Conservation (phyloP, 2,888 invertebrate species). For the Choristoneura rosaceana region DNA sequence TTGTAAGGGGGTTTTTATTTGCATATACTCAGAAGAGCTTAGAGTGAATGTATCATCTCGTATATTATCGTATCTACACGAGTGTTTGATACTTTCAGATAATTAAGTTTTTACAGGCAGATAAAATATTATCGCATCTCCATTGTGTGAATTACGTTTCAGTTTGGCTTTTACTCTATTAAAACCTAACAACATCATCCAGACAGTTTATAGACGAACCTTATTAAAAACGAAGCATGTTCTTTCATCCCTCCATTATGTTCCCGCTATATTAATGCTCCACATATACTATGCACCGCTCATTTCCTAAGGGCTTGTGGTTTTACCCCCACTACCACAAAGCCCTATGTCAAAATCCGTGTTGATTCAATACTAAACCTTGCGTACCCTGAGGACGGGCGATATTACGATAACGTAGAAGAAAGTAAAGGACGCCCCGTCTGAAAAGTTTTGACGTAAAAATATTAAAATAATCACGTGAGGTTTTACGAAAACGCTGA, state of each 20-base stretch:
- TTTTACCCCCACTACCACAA: background rate
- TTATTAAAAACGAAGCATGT: slow-evolving; percentile 31
- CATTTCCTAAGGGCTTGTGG: slow-evolving; percentile 28
- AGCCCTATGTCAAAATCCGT: background rate
- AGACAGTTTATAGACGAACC: background rate
- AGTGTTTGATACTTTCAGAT: background rate
- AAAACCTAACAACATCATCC: background rate
- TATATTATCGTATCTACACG: background rate
- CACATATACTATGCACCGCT: slow-evolving; percentile 38
- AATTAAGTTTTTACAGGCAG: background rate
- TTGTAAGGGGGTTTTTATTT: no score
- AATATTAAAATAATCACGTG: slow-evolving; percentile 35
- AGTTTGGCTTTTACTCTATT: background rate
- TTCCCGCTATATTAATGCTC: slow-evolving; percentile 26
- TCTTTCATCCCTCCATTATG: slow-evolving; percentile 8
- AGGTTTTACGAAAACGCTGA: background rate
- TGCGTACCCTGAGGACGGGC: background rate
- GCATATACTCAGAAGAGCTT: no score
- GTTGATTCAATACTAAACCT: background rate
- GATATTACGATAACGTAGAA: background rate
- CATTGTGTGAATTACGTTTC: background rate
- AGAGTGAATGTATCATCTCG: no score
- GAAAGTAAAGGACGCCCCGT: background rate
- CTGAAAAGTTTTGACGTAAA: slow-evolving; percentile 33
- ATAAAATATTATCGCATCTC: background rate